Base-by-base conservation (phyloP, 2,888 invertebrate species). In the Sarcophaga caerulescens region DNA sequence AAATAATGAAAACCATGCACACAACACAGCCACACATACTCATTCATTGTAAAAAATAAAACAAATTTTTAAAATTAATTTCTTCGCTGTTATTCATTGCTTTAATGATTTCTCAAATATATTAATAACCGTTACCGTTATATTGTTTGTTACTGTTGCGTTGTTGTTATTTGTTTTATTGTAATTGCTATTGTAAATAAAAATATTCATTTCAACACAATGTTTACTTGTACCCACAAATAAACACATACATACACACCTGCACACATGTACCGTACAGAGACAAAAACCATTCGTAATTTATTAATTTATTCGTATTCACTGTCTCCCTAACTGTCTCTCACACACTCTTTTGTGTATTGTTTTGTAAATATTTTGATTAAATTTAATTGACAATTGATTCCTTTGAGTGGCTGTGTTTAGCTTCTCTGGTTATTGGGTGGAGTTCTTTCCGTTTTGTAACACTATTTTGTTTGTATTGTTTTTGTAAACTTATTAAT, bases 331-430 rank as follows among this genome's bases (percentile, higher is more conserved):
- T n/a, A n/a, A n/a, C n/a, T n/a, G n/a, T n/a, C 21, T 11, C 1
- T 14, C 21, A 14, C 10, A 8, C 10, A n/a, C 11, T 66, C 10
- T 44, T n/a, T 21, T 12, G 12, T 25, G n/a, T 63, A 14, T 25
- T 25, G 5, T 47, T 45, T 74, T 19, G 52, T 44, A 59, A 73
- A 25, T 66, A 59, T 63, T 81, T 75, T 66, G 75, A 75, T 75
- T 75, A 66, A 74, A 81, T 81, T 80, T 74, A 80, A 80, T 76
- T 81, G 75, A 44, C 70, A 63, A 59, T 76, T 76, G 70, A 81
- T 68, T 81, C 66, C 35, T 23, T 65, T 60, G 69, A 82, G 70
- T 77, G 47, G 59, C 35, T 35, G 35, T 35, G 35, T 35, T 35
- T 35, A 35, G 35, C 10, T 35, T 35, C 35, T 35, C 35, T 35